A percentile compares a stretch with the other conserved stretches of the same genome.
Conservation (phyloP, 2,888 invertebrate species). For the Tyria jacobaeae region DNA sequence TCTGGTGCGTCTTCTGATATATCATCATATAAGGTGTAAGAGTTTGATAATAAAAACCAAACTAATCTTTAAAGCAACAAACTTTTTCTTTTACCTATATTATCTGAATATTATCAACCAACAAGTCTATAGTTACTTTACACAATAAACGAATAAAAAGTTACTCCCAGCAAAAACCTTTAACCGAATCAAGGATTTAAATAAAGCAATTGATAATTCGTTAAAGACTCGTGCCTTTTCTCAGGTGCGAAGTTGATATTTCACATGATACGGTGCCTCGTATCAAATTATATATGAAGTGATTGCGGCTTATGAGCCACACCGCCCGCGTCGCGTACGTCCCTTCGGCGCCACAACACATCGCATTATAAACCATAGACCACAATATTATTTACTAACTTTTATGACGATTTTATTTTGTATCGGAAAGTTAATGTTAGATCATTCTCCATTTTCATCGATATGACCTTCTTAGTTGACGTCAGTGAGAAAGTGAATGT, state of each 20-base stretch:
- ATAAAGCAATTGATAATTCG: constrained; percentile 30
- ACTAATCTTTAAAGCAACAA: no score
- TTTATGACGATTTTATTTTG: constrained; percentile 51
- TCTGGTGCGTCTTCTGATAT: no score
- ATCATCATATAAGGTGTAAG: no score
- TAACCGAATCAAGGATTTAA: constrained; percentile 6
- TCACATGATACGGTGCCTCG: constrained; percentile 32
- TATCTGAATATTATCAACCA: no score
- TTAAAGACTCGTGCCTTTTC: constrained; percentile 28
- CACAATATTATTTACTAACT: constrained; percentile 47
- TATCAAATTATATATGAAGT: constrained; percentile 51
- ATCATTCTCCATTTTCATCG: constrained; percentile 45
- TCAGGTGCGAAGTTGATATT: constrained; percentile 51
- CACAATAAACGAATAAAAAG: background rate
- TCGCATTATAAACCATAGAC: constrained; percentile 47
- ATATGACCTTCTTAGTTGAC: constrained; percentile 45
- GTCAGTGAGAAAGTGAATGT: constrained; percentile 47
- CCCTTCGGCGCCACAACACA: constrained; percentile 54
- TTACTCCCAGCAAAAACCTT: constrained; percentile 1
- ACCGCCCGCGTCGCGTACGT: constrained; percentile 29
- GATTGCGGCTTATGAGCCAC: constrained; percentile 56
- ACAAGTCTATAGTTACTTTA: background rate
- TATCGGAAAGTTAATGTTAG: constrained; percentile 51
- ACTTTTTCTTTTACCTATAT: no score
- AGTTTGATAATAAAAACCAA: no score